A percentile compares a stretch with the other conserved stretches of the same genome.
These are phyloP conservation scores for Amblyopsis hoosieri DNA, from an alignment of 2,797 vertebrate species.

Conservation along the genomic window DNA sequence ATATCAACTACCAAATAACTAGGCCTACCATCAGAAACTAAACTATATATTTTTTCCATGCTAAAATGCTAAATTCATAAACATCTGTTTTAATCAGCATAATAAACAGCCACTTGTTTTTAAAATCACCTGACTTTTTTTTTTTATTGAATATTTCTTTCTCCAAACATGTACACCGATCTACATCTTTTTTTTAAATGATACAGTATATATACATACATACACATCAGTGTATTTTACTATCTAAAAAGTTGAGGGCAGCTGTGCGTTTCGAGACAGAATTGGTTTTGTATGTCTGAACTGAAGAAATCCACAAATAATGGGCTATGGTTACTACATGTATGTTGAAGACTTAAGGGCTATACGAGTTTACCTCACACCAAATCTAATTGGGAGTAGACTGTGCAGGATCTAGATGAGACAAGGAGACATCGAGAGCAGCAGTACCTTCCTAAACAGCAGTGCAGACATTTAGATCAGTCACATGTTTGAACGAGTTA, in stretches of 20 bases:
- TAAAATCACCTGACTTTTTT: conserved; percentile 73
- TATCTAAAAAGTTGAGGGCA: conserved; percentile 80
- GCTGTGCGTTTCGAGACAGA: conserved; percentile 80
- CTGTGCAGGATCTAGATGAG: conserved; percentile 46
- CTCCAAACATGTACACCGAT: conserved; percentile 82
- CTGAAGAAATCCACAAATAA: conserved; percentile 56
- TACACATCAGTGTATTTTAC: conserved; percentile 77
- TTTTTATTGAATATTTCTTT: conserved; percentile 79
- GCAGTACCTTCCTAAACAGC: conserved; percentile 57
- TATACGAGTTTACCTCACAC: conserved; percentile 59
- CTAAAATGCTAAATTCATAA: too few species aligned
- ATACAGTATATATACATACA: conserved; percentile 82
- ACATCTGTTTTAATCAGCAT: too few species aligned
- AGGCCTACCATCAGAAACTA: too few species aligned
- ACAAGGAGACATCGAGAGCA: conserved; percentile 52
- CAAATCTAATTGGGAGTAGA: conserved; percentile 54
- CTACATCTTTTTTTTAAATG: conserved; percentile 66
- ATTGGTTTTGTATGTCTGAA: conserved; percentile 66
- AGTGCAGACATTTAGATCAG: conserved; percentile 62
- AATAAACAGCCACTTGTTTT: conserved; percentile 40
- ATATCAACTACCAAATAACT: too few species aligned
- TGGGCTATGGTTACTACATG: conserved; percentile 41
- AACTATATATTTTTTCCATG: too few species aligned
- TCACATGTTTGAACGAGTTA: conserved; percentile 57
- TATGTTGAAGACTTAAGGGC: conserved; percentile 43